Conservation (phyloP, 2,888 invertebrate genomes). For the Portevinia maculata region DNA sequence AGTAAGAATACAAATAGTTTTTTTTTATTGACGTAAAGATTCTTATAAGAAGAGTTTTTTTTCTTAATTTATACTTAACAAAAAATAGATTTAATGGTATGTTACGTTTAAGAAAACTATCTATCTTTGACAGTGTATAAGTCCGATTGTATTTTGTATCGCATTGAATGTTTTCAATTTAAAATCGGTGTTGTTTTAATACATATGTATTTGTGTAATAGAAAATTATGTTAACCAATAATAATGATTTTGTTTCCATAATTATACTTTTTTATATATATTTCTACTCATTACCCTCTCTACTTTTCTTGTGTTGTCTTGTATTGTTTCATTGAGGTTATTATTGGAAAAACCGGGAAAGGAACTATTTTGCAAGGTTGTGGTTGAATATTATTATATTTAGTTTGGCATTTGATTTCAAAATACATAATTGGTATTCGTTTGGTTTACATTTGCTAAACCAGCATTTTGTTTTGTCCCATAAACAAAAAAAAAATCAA, state of each 20-base stretch:
- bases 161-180: conserved; percentile 61
- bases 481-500: too few relatives aligned
- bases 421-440: conserved; percentile 3
- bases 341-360: conserved; percentile 13
- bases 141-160: conserved; percentile 58
- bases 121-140: conserved; percentile 69
- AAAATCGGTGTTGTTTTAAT: conserved; percentile 50
- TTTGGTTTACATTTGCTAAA: not conserved
- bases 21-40: conserved; percentile 53
- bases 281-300: conserved; percentile 34
- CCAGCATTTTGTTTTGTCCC: not conserved
- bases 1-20: conserved; percentile 40
- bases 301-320: conserved; percentile 39
- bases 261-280: conserved; percentile 18
- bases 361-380: conserved; percentile 27
- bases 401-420: conserved; percentile 5
- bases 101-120: conserved; percentile 71
- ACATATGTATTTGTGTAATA: conserved; percentile 39
- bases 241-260: conserved; percentile 56
- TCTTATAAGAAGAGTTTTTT: conserved; percentile 45
- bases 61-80: conserved; percentile 36
- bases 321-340: conserved; percentile 14
- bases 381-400: conserved; percentile 23
- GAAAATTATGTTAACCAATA: conserved; percentile 55
- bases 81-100: conserved; percentile 68